phyloP scores from a whole-genome alignment of 92 coral and sea anemone species.

The Galaxea fascicularis region DNA sequence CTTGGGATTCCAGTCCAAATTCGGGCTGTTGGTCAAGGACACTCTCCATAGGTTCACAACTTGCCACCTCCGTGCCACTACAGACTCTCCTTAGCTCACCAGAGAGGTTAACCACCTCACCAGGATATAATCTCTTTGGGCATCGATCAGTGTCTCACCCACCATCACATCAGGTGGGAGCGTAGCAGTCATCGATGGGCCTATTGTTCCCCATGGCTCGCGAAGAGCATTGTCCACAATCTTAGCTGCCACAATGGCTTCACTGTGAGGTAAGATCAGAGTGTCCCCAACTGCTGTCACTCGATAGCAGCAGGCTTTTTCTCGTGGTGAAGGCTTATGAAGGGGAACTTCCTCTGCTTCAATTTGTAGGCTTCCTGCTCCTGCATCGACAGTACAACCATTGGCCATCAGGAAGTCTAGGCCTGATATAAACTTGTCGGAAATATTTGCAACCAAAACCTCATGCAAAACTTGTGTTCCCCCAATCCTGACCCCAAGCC shows the following conservation, averaged over 20 bases:
- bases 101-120: too few relatives aligned
- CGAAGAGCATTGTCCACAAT: background rate
- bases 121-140: too few relatives aligned
- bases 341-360: background rate
- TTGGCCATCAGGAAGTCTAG: slow-evolving; percentile 57
- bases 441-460: background rate
- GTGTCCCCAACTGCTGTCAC: too few relatives aligned
- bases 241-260: slow-evolving; percentile 50
- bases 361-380: slow-evolving; percentile 13
- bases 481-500: background rate
- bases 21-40: slow-evolving; percentile 1
- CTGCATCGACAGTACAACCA: slow-evolving; percentile 56
- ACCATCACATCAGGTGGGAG: background rate
- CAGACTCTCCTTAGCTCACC: slow-evolving; percentile 14
- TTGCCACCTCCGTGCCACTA: slow-evolving; percentile 43
- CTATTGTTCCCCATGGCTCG: background rate
- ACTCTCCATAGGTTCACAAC: slow-evolving; percentile 60
- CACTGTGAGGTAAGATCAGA: slow-evolving; percentile 20
- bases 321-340: slow-evolving; percentile 21
- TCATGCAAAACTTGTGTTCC: background rate
- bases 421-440: background rate
- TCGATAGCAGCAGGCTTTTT: background rate
- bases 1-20: background rate
- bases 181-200: background rate
- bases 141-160: slow-evolving; percentile 10